Percentiles rank a stretch among this genome's conserved stretches.
Conservation (phyloP, 1,140 invertebrate species). For the Brachionus rubens region DNA sequence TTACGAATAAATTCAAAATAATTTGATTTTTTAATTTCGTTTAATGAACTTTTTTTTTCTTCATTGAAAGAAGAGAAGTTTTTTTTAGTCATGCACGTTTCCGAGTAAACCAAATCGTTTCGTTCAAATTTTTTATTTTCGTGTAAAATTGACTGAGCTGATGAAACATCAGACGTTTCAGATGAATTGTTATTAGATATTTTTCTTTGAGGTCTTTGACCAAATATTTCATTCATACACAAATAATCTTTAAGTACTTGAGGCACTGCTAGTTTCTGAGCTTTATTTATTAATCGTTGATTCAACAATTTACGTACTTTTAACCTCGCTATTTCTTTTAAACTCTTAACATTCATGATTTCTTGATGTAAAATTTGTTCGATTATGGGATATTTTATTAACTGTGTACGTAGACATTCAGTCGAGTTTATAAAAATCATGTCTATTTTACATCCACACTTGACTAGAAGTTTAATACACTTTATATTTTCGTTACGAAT, state of each 20-base stretch:
- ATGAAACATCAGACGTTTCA: not conserved
- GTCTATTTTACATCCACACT: not conserved
- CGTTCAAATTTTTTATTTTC: no score
- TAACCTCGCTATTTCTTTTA: not conserved
- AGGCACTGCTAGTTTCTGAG: not conserved
- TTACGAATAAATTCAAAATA: no score
- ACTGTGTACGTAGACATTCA: not conserved
- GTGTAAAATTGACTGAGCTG: no score
- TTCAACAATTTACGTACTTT: not conserved
- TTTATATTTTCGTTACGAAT: constrained; percentile 9
- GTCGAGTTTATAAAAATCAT: not conserved
- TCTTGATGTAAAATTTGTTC: not conserved
- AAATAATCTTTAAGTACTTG: not conserved
- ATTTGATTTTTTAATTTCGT: no score
- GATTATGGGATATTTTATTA: not conserved
- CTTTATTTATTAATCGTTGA: not conserved
- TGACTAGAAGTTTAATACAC: not conserved
- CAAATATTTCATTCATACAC: not conserved
- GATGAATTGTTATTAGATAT: not conserved
- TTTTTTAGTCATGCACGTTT: no score
- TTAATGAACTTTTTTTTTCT: no score
- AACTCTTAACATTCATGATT: not conserved
- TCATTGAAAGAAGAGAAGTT: no score
- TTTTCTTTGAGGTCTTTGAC: not conserved
- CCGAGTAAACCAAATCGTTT: no score